phyloP scores from a whole-genome alignment of 2,888 invertebrate genomes.

The Lasioglossum villosulum region DNA sequence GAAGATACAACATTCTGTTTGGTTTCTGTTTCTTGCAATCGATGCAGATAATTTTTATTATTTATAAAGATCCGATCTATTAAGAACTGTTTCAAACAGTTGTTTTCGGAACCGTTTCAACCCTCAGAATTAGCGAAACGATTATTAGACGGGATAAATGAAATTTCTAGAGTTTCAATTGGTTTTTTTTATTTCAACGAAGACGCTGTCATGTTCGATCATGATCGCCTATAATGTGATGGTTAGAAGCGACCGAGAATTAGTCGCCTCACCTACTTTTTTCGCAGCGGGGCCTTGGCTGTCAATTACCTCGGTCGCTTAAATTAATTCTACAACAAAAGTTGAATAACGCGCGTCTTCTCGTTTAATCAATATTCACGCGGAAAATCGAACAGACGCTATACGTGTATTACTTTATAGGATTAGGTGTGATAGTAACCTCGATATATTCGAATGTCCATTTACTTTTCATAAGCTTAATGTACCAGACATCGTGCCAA shows the following conservation, averaged over 20 bases:
- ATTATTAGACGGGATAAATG: neutral
- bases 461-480: constrained; percentile 6
- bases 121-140: too few relatives aligned
- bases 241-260: constrained; percentile 31
- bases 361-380: neutral
- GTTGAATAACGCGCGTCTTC: neutral
- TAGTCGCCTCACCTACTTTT: constrained; percentile 47
- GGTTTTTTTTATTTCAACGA: constrained; percentile 33
- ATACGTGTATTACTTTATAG: neutral
- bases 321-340: neutral
- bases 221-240: constrained; percentile 48
- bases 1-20: too few relatives aligned
- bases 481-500: neutral
- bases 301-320: constrained; percentile 13
- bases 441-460: neutral
- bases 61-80: too few relatives aligned
- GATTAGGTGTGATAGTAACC: neutral
- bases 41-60: too few relatives aligned
- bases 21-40: too few relatives aligned
- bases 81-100: too few relatives aligned
- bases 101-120: too few relatives aligned
- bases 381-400: neutral
- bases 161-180: neutral
- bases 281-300: constrained; percentile 24
- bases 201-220: constrained; percentile 49